Percentiles rank a stretch among this genome's conserved stretches.
These are phyloP conservation scores for Galeruca laticollis DNA, from an alignment of 2,888 invertebrate species.

Conservation along the genomic window DNA sequence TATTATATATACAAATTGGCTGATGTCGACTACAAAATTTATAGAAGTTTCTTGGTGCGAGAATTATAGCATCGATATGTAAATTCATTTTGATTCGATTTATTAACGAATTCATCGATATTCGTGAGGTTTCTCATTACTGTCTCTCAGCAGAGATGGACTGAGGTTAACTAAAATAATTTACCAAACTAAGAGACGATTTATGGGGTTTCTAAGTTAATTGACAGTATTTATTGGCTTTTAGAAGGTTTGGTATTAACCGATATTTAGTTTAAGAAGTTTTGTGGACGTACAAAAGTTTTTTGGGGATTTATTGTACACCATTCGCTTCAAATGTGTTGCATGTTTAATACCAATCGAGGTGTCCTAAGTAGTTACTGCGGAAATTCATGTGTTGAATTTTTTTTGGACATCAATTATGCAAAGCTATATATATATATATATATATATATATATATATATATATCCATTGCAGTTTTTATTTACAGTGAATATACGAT, in stretches of 20 bases:
- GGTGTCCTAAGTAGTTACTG: no score
- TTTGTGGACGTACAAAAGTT: neutral
- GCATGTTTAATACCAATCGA: no score
- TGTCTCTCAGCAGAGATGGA: conserved; percentile 22
- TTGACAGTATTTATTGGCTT: conserved; percentile 10
- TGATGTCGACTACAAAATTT: conserved; percentile 40
- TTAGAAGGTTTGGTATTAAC: neutral
- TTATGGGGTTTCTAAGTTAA: conserved; percentile 7
- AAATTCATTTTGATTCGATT: conserved; percentile 31
- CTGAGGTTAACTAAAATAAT: conserved; percentile 22
- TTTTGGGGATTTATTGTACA: neutral
- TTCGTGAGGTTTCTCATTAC: conserved; percentile 22
- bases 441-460: no score
- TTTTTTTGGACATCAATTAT: no score
- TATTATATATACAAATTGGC: conserved; percentile 45
- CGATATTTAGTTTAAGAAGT: neutral
- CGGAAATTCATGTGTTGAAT: no score
- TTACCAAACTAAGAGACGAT: neutral
- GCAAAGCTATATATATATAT: no score
- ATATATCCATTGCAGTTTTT: no score
- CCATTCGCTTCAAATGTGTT: no score
- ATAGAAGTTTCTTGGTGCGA: conserved; percentile 36
- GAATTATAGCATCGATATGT: conserved; percentile 35
- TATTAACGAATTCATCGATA: conserved; percentile 33
- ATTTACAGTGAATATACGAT: no score